Base-by-base conservation (phyloP, 2,113 vertebrate species). In the Pterocles orientalis region DNA sequence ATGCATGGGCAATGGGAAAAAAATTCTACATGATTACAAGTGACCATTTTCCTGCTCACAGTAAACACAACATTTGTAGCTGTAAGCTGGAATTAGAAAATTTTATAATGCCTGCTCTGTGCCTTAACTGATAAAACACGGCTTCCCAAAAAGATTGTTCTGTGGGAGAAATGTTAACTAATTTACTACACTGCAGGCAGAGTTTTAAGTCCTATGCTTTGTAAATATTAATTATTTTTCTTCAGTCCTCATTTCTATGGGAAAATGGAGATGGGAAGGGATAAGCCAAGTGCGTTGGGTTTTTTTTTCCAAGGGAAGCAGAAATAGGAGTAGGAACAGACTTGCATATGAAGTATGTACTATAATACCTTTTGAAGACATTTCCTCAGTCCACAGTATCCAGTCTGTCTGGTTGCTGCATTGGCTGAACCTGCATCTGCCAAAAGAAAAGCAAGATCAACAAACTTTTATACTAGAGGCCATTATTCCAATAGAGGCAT, bases 361-460 rank as follows among this genome's bases (percentile, higher is more conserved):
- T 68, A 41, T 92, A 76, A 41, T 92, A 76, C 89, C 95, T 95
- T 86, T 85, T 71, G 86, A 89, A 96, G 93, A 61, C 26, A 18
- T 60, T 94, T 94, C 91, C 70, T 93, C 76, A 48, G 54, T 48
- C 34, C 48, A 33, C 60, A 60, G 81, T 60, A 89, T 94, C 96
- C 86, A 61, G 95, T 96, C 93, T 84, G 89, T 68, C 94, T 90
- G 86, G 95, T 82, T 94, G 91, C 86, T 60, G 48, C 48, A 48
- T 53, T 64, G 65, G 65, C 53, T 75, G 68, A 91, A 82, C 33
- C 77, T 68, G 88, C 81, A 41, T 62, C 70, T 92, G 89, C 81
- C 86, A 87, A 79, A 89, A 88, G 73, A 81, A 79, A 68, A 4
- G 5, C 39, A 50, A 39, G 43, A n/a, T 45, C 1, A 5, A 73